Evolutionary conservation across 1,140 invertebrate species (phyloP).

Genomic region (Vanessa atalanta): DNA sequence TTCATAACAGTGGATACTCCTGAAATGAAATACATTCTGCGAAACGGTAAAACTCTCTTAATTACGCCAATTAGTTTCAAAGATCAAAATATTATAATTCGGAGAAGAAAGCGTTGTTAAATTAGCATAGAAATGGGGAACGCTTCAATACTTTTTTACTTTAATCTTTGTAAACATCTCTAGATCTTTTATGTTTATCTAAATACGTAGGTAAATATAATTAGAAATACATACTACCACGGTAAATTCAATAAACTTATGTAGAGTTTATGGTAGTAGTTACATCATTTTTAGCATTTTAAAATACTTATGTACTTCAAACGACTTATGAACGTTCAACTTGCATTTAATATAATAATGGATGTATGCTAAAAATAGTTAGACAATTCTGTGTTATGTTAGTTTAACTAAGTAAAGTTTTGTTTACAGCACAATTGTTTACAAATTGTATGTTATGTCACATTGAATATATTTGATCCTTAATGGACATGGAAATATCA

Average conservation of each 20-base stretch:
- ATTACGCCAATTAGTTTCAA: constrained; percentile 45
- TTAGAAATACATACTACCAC: background rate
- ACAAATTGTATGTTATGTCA: too few species aligned
- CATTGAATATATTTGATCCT: too few species aligned
- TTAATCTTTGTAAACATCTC: constrained; percentile 37
- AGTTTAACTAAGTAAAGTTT: too few species aligned
- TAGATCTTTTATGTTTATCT: background rate
- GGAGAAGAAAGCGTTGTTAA: constrained; percentile 62
- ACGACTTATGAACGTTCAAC: too few species aligned
- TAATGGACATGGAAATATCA: too few species aligned
- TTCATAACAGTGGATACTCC: constrained; percentile 2
- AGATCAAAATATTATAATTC: constrained; percentile 66
- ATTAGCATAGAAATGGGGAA: constrained; percentile 66
- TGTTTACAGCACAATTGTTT: too few species aligned
- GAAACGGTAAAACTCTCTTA: constrained; percentile 44
- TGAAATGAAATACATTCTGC: constrained; percentile 30
- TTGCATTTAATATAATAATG: too few species aligned
- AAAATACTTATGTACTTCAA: too few species aligned
- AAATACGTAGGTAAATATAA: background rate
- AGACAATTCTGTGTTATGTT: too few species aligned
- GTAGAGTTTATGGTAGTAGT: too few species aligned
- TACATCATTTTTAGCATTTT: background rate
- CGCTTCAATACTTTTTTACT: constrained; percentile 40
- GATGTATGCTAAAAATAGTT: too few species aligned
- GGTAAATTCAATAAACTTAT: background rate